Evolutionary conservation across 2,113 vertebrate species (phyloP), one percentile per base, ranked within the genome.

Genomic region (Gobiocypris rarus): DNA sequence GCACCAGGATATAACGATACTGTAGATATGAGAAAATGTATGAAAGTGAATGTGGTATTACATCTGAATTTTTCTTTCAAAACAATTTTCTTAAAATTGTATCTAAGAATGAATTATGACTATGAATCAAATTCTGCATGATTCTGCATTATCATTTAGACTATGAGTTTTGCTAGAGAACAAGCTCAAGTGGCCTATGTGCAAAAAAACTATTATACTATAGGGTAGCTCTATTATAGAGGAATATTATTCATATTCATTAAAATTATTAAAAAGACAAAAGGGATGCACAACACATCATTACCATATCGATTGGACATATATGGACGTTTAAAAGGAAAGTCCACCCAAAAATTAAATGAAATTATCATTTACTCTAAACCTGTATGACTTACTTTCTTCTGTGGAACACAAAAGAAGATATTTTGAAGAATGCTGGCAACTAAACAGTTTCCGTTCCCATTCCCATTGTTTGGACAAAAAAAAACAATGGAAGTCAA

Each of bases 41-140:
- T 75, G 24, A 56, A 77, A 77, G 31, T 59, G 52, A 58, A 59
- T 77, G 74, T 13, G 50, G 45, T 43, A 77, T 77, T 59, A 58
- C 52, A 77, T 59, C 11, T 15, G 28, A 3, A 77, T 59, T 41
- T 77, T 43, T 38, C 22, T 59, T 59, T 59, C 19, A 41, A 59
- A 59, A 41, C 19, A 8, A 34, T 41, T 41, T 77, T 43, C 54
- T 77, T 77, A 31, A 56, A 13, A 77, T 77, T 77, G 38, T 43
- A 26, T 59, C 54, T 10, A 41, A 41, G 15, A 77, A 41, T 77
- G 52, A 58, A 59, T 77, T 77, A 41, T 77, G 13, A 43, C 1
- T 71, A n/a, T 24, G 34, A 69, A 69, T 41, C 19, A 0, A 41
- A 41, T 69, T 6, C 9, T 56, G 24, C 1, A 34, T 19, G 22